phyloP scores from a whole-genome alignment of 1,140 invertebrate genomes.

The Caenorhabditis remanei region DNA sequence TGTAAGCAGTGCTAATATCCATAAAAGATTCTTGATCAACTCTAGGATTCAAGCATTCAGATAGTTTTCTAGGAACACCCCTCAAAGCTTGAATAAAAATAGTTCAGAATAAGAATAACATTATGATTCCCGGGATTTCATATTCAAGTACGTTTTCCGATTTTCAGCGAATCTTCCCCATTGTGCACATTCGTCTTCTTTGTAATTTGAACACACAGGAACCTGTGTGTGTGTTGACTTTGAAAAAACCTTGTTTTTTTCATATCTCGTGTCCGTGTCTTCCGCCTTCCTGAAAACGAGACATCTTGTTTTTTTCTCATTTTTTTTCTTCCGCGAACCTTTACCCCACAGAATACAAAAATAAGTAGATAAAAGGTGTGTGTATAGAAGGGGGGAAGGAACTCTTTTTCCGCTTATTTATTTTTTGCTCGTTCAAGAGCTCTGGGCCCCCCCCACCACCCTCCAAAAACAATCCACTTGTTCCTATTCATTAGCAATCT shows the following conservation, averaged over 20 bases:
- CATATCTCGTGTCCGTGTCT: neutral
- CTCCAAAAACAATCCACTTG: constrained; percentile 24
- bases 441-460: neutral
- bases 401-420: neutral
- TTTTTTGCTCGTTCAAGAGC: constrained; percentile 16
- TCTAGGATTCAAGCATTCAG: too few species aligned
- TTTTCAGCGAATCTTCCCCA: neutral
- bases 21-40: too few species aligned
- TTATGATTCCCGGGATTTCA: too few species aligned
- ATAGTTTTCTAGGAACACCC: too few species aligned
- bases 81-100: too few species aligned
- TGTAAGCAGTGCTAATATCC: too few species aligned
- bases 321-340: neutral
- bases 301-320: constrained; percentile 8
- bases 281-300: neutral
- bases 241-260: neutral
- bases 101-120: too few species aligned
- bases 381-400: neutral
- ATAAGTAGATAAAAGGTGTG: neutral
- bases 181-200: neutral
- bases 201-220: neutral
- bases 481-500: neutral
- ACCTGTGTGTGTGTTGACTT: constrained; percentile 28
- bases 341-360: neutral
- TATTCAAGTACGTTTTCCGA: too few species aligned